Evolutionary conservation across 2,797 vertebrate genomes (phyloP).

Genomic region (Enteromius fasciolatus): DNA sequence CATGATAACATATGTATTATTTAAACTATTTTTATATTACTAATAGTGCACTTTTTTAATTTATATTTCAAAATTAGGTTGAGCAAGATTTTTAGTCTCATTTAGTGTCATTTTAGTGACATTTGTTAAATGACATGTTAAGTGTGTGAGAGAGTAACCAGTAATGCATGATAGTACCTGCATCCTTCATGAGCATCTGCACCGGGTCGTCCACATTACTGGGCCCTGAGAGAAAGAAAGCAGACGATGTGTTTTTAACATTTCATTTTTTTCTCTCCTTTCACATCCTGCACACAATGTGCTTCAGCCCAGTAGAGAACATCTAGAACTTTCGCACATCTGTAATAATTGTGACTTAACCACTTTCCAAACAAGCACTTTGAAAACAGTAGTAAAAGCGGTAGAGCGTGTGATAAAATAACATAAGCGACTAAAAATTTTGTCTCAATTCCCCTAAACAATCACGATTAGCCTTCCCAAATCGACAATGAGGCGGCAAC

Average conservation of each 20-base stretch:
- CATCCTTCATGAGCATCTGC: slow-evolving; percentile 93
- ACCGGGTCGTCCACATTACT: slow-evolving; percentile 86
- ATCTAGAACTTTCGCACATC: not conserved
- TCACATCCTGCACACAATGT: not conserved
- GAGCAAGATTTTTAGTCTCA: too few relatives aligned
- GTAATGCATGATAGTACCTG: slow-evolving; percentile 76
- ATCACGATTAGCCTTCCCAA: slow-evolving; percentile 24
- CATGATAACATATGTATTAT: too few relatives aligned
- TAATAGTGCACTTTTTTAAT: too few relatives aligned
- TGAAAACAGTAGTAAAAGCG: not conserved
- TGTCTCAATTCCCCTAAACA: slow-evolving; percentile 16
- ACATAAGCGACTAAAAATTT: slow-evolving; percentile 12
- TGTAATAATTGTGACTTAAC: slow-evolving; percentile 1
- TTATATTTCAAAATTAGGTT: too few relatives aligned
- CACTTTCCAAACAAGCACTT: not conserved
- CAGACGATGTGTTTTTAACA: not conserved
- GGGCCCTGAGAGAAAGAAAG: slow-evolving; percentile 77
- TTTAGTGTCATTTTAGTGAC: too few relatives aligned
- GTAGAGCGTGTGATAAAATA: slow-evolving; percentile 7
- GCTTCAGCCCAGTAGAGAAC: not conserved
- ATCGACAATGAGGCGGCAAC: not conserved
- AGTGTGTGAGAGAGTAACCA: not conserved
- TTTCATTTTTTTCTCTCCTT: not conserved
- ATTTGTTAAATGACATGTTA: too few relatives aligned
- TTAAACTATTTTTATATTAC: too few relatives aligned